Base-by-base conservation (phyloP, 2,888 invertebrate genomes). In the Apamea crenata region DNA sequence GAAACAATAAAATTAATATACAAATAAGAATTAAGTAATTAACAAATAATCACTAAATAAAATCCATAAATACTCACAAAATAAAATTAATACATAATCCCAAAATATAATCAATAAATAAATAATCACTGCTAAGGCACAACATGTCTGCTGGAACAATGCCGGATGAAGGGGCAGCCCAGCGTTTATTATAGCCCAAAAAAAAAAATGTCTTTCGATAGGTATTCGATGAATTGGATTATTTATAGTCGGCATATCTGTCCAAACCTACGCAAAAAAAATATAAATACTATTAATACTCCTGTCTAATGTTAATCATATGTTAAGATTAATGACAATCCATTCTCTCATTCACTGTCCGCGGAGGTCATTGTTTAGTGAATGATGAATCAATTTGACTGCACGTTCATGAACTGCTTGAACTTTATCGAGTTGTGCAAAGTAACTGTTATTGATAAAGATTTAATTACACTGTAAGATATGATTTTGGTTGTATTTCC, bases 371-470 rank as follows among this genome's bases (percentile, higher is more conserved):
- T 86, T 85, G 80, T 80, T 80, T 29, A 76, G 32, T 16, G 59
- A 78, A 73, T 79, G 72, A 80, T 86, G 76, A 80, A 86, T 84
- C 83, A 86, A 86, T 86, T 61, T 63, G 73, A 81, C 40, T 29
- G 32, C 53, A 61, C 59, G 66, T 78, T 78, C 69, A 82, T 75
- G 72, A 78, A 69, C 74, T 66, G 65, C 10, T 53, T 86, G 78
- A 84, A 86, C 84, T 76, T 73, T 82, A 59, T n/a, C 12, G 71
- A 63, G 47, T 65, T 67, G 61, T 69, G 71, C 50, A 74, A 80
- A 71, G 12, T 69, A 29, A 68, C 47, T 50, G 69, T n/a, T 40
- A 21, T 12, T 36, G 0, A 18, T 81, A 65, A 79, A 47, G 25
- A 1, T 59, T 5, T 36, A 4, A 1, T 21, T 32, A 29, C 59